Base-by-base conservation (phyloP, 2,888 invertebrate species). In the Xylocampa areola region DNA sequence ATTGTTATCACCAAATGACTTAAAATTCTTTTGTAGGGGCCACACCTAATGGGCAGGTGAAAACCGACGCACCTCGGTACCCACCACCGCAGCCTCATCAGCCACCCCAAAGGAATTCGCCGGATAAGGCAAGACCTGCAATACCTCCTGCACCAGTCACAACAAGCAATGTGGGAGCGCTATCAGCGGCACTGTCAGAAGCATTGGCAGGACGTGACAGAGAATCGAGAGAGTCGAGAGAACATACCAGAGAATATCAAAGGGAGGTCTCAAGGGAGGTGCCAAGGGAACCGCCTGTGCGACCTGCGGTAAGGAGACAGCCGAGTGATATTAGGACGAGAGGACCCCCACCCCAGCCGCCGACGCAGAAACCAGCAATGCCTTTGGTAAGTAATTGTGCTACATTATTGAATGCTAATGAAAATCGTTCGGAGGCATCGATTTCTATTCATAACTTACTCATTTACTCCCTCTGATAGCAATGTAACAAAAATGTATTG, bases 331-430 rank as follows among this genome's bases (percentile, higher is more conserved):
- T 81, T 8, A 84, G 89, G 64, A 81, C 84, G 65, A 95, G 97
- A 76, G 97, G 97, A 36, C 97, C 97, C 23, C 98, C 98, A 23
- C 98, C 98, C 8, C 96, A 96, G 72, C 97, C 97, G 17, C 97
- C 97, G 51, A 95, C 96, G 43, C 96, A 95, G 79, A 96, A 97
- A 81, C 96, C 96, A 50, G 95, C 95, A 70, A 94, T 96, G 91
- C 94, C 95, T 77, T 94, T 95, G 91, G 96, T 96, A 78, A 94
- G 94, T 91, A n/a, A n/a, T n/a, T n/a, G n/a, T n/a, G n/a, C n/a
- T 2, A n/a, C n/a, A n/a, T n/a, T n/a, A n/a, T n/a, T n/a, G n/a
- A n/a, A n/a, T n/a, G n/a, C n/a, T n/a, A n/a, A n/a, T n/a, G n/a
- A n/a, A n/a, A n/a, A n/a, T n/a, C n/a, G n/a, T n/a, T n/a, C 10